Evolutionary conservation across 2,113 vertebrate species (phyloP), one percentile per base, ranked within the genome.

Genomic region (Sturnus vulgaris): DNA sequence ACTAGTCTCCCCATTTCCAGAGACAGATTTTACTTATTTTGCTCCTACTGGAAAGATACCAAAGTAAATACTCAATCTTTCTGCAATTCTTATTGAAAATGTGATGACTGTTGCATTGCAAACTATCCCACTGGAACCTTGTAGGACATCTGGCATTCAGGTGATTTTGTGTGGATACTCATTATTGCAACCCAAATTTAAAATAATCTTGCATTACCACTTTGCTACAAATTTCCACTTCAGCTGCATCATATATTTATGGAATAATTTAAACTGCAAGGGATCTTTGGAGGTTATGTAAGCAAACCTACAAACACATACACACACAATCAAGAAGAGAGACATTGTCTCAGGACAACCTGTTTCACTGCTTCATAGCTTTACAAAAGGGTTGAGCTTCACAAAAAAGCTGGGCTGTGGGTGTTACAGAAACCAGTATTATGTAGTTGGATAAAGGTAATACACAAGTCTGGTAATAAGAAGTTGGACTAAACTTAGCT

Each of bases 151-250:
- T 94, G 82, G 87, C 75, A 68, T 92, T 88, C 69, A 93, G 86
- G 78, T 93, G 65, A 84, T 60, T 83, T 49, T 63, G 35, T 69
- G 37, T 11, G 23, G 65, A 64, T 65, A 22, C 5, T 73, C 52
- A 66, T 53, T 37, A 60, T 24, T 63, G 77, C 53, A 86, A 73
- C 65, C 52, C 78, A 69, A 49, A 79, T 89, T 82, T 96, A 55
- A 69, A 82, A 91, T 93, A 42, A 65, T 60, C 68, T 59, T 35
- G 84, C 61, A 86, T 83, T 94, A 87, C 35, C 28, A 44, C 68
- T 92, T 92, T 40, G 19, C 76, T 37, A 87, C n/a, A 47, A 92
- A 93, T 68, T 92, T 92, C 25, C 50, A 37, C 40, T 92, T 95
- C 78, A 95, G 82, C 44, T 90, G 80, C 55, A 90, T 68, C 56